These are phyloP conservation scores for Moxostoma hubbsi DNA, from an alignment of 2,797 vertebrate species.

Conservation along the genomic window DNA sequence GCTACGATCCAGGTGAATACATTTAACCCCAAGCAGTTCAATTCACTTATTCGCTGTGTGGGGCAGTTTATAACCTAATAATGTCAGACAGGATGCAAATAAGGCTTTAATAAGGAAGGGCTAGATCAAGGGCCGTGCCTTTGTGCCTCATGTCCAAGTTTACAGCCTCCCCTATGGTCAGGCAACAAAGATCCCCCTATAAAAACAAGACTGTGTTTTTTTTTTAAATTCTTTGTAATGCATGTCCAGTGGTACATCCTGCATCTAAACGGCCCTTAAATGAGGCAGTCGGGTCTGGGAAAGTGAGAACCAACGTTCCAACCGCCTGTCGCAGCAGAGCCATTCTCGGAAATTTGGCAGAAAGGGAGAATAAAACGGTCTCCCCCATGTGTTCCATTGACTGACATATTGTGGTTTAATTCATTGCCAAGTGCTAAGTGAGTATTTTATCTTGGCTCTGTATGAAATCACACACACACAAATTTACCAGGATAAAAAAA, in stretches of 20 bases:
- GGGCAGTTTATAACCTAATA: neutral
- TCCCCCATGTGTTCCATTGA: constrained; percentile 11
- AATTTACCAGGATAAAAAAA: neutral
- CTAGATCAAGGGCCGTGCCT: too few relatives aligned
- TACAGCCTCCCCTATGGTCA: neutral
- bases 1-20: neutral
- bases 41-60: neutral
- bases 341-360: neutral
- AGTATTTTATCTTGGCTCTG: constrained; percentile 27
- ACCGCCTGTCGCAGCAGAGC: neutral
- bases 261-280: constrained; percentile 20
- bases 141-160: neutral
- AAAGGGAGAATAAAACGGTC: neutral
- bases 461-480: neutral
- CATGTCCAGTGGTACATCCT: neutral
- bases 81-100: too few relatives aligned
- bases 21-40: neutral
- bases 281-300: constrained; percentile 24
- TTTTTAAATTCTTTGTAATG: neutral
- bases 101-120: too few relatives aligned
- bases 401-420: constrained; percentile 38
- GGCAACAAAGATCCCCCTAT: constrained; percentile 8
- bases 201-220: neutral
- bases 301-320: neutral
- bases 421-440: constrained; percentile 16